These are phyloP conservation scores for Nesogale talazaci DNA, from an alignment of 2,113 vertebrate species.

Conservation along the genomic window DNA sequence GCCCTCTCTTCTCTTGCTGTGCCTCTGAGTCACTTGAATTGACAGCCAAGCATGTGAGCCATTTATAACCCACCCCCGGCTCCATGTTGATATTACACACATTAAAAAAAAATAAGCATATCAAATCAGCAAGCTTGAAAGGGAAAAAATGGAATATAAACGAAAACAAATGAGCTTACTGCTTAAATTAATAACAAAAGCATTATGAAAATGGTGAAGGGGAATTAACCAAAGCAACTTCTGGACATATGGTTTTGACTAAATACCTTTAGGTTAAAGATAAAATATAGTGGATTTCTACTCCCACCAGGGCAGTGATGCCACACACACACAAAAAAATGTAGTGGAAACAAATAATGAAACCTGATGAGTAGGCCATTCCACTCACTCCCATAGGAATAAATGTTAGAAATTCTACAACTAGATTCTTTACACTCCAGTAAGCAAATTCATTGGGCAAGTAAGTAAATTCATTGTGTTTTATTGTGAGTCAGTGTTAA, in stretches of 20 bases:
- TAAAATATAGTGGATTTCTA: too few relatives aligned
- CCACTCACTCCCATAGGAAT: not conserved
- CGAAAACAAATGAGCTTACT: too few relatives aligned
- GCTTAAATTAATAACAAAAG: too few relatives aligned
- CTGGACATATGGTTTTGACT: too few relatives aligned
- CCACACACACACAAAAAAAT: too few relatives aligned
- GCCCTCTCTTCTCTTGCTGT: not conserved
- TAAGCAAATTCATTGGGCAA: too few relatives aligned
- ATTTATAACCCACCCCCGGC: not conserved
- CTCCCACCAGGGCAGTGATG: too few relatives aligned
- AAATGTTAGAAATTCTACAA: constrained; percentile 4
- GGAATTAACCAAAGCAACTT: too few relatives aligned
- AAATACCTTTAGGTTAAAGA: not conserved
- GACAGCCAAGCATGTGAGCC: not conserved
- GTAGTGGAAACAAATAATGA: not conserved
- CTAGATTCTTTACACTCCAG: constrained; percentile 15
- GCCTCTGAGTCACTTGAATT: not conserved
- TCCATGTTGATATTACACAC: not conserved
- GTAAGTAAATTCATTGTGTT: not conserved
- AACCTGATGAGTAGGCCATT: not conserved
- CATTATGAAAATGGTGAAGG: too few relatives aligned
- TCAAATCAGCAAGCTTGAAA: constrained; percentile 4
- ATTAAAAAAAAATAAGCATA: not conserved
- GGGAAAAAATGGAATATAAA: not conserved
- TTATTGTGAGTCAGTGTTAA: not conserved